Evolutionary conservation across 2,797 vertebrate species (phyloP).

Genomic region (Emydoidea blandingii): DNA sequence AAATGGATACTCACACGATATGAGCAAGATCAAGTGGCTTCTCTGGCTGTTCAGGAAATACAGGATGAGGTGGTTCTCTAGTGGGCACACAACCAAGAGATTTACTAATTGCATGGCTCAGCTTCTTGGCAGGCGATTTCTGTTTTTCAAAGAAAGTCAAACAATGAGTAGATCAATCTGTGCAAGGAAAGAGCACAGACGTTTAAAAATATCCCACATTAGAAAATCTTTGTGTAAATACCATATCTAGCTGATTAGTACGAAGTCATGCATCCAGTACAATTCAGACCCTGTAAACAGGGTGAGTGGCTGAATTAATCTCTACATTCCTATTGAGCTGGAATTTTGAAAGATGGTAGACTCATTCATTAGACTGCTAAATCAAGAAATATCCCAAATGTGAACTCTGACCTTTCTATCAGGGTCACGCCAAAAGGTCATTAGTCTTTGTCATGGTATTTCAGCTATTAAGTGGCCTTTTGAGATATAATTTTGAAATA

Average conservation of each 20-base stretch:
- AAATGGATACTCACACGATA: conserved; percentile 89
- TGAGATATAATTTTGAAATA: neutral
- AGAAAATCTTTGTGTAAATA: rapidly evolving
- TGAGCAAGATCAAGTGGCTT: conserved; percentile 94
- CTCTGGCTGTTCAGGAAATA: conserved; percentile 96
- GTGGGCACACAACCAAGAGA: conserved; percentile 96
- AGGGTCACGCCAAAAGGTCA: neutral
- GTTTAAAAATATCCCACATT: rapidly evolving
- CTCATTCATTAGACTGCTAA: neutral
- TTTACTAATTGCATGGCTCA: conserved; percentile 98
- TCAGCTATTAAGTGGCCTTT: rapidly evolving
- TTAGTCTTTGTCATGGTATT: neutral
- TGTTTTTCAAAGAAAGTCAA: conserved; percentile 70
- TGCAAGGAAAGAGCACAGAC: rapidly evolving
- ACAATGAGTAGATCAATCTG: neutral
- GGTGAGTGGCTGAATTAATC: neutral
- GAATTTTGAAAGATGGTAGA: neutral
- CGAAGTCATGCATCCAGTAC: neutral
- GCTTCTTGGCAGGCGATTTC: conserved; percentile 99
- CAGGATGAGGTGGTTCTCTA: conserved; percentile 92
- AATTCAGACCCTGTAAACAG: neutral
- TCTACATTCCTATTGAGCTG: neutral
- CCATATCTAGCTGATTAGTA: rapidly evolving
- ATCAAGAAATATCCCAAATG: neutral
- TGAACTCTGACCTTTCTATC: neutral